Base-by-base conservation (phyloP, 2,113 vertebrate species). In the Nothocercus julius region DNA sequence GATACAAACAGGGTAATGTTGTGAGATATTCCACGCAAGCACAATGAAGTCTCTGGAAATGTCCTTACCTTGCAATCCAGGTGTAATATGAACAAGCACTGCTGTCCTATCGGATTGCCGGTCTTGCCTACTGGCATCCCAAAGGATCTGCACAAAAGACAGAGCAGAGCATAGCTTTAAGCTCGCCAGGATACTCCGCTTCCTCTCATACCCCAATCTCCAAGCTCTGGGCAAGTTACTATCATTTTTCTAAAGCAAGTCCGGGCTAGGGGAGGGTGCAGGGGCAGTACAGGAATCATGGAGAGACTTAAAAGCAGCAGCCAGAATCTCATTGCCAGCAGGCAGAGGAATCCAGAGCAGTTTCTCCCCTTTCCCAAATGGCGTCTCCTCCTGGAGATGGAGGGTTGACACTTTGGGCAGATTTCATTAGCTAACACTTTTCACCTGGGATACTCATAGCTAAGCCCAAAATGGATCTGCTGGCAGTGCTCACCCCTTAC, bases 401-500 rank as follows among this genome's bases (percentile, higher is more conserved):
- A 82, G 78, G 78, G 6, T 30, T 72, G 34, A 91, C 68, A 56
- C 56, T 64, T 51, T 5, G 72, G 72, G 62, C 72, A 62, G 82
- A 20, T 53, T 72, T 63, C 36, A 3, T 83, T 75, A 83, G 66
- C 70, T 78, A 84, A 73, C 70, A 16, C 36, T 93, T 95, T 92
- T 88, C 94, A 97, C 94, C 93, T 95, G 94, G 82, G 85, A 78
- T 38, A n/a, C 67, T 93, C 87, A 44, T 18, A 87, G 67, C 77
- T 96, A 96, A 97, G 87, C 87, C 87, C 82, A 91, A 96, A 96
- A 96, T 95, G 90, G 93, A 87, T 89, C 86, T 95, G 68, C 70
- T 96, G 96, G 95, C 93, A 89, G 54, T 45, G 19, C 34, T 91
- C 27, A 25, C 42, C 30, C 87, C 27, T 76, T 70, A 63, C 84